Base-by-base conservation (phyloP, 2,797 vertebrate species). In the Pachyuromys duprasi region DNA sequence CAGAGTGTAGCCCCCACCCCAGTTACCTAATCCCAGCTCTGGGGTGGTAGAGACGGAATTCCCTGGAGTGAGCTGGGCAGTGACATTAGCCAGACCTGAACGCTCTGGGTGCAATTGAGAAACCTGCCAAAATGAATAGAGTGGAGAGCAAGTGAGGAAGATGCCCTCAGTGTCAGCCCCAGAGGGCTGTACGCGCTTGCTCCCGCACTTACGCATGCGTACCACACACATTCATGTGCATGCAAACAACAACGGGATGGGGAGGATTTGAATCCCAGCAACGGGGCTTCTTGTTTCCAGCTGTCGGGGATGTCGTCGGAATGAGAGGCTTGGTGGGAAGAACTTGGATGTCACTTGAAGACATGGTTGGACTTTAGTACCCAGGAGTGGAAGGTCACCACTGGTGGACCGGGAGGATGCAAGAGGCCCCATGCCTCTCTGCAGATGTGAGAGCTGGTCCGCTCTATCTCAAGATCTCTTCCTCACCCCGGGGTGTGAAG, bases 381-480 rank as follows among this genome's bases (percentile, higher is more conserved):
- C 45, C 86, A 84, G 57, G 60, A 70, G 8, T 60, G 31, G 60
- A 76, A 60, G 76, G 9, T 91, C 69, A 89, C 7, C 3, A 20
- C 89, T 62, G 87, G 62, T 86, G 65, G 33, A 94, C 81, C 15
- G 49, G 63, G 80, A 84, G 76, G 74, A 75, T 79, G 55, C 70
- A 91, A 89, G 82, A 36, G 42, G 86, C 62, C 70, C 1, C 8
- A 86, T 81, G 93, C 9, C 49, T 49, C 91, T 96, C 82, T 97
- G 96, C 97, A 97, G 91, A 97, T 55, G 36, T 60, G 87, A 92
- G 65, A 96, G 96, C 88, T 86, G 80, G 62, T 0, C 6, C 0
- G 0, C 57, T 74, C 67, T 97, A 97, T 97, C 97, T 95, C 76
- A 94, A 90, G 22, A 97, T 97, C 96, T 96, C 86, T 72, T 76